Base-by-base conservation (phyloP, 2,113 vertebrate species). In the Hiodon alosoides region DNA sequence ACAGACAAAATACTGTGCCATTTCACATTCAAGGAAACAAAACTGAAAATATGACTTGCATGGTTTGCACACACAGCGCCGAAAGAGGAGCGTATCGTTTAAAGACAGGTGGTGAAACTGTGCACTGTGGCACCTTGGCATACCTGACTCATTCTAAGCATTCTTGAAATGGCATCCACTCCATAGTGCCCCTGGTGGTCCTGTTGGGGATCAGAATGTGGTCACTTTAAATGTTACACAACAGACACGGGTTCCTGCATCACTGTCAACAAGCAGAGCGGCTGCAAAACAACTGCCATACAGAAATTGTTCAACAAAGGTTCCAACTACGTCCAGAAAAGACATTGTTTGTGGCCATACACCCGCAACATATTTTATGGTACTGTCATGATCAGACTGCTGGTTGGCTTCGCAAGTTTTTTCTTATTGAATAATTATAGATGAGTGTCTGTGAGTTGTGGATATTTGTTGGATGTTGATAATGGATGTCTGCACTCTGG, bases 91-190 rank as follows among this genome's bases (percentile, higher is more conserved):
- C 31, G 31, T 31, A 31, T 31, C 31, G 31, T 31, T 16, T 54
- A 4, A 16, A 7, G n/a, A 16, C 17, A 69, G 46, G 14, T 50
- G 11, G 67, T 17, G 16, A 54, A 69, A 17, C 16, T n/a, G 50
- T 69, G 67, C 67, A 53, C 67, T 14, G 14, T 53, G 67, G 48
- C 67, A 50, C 51, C 16, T 69, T 73, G 58, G 61, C 78, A 31
- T 79, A 79, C 78, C 78, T 79, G 78, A 75, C 78, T 79, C 78
- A 73, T 79, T 79, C 78, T 79, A 76, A 79, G 78, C 74, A 79
- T 79, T 79, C 74, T 76, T 74, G 74, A 76, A 59, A 79, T 79
- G 74, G 78, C 74, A 71, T 79, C 78, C 76, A 79, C 69, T 79
- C 78, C 78, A 76, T 79, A 79, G 74, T 73, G 64, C 58, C 74